phyloP scores from a whole-genome alignment of 2,797 vertebrate genomes.

The Nyctibius grandis region DNA sequence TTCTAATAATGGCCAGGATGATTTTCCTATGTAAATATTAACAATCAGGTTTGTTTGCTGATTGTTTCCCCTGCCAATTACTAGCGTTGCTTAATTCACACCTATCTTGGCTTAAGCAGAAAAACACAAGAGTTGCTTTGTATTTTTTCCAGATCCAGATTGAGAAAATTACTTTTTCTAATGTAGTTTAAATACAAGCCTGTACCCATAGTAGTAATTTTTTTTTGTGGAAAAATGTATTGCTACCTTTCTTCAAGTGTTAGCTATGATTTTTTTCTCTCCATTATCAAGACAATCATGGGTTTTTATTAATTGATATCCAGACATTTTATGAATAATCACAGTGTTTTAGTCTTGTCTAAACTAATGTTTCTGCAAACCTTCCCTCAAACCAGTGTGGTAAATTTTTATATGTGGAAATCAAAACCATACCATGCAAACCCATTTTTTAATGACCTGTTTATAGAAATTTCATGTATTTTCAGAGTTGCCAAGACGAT shows the following conservation, averaged over 20 bases:
- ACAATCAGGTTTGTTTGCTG: slow-evolving; percentile 21
- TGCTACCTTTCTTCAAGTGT: background rate
- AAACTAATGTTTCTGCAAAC: background rate
- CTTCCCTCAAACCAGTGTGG: background rate
- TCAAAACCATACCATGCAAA: background rate
- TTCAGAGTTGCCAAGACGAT: background rate
- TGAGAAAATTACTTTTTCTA: background rate
- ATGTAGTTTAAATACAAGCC: background rate
- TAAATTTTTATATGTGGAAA: background rate
- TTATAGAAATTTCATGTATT: background rate
- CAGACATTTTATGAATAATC: background rate
- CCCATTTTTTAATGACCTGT: background rate
- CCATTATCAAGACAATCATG: background rate
- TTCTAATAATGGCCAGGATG: slow-evolving; percentile 1
- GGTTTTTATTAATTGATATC: background rate
- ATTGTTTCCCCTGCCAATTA: background rate
- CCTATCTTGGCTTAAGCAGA: background rate
- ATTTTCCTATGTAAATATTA: slow-evolving; percentile 27
- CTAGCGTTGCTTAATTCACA: background rate
- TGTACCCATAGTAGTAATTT: background rate
- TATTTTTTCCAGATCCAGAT: background rate
- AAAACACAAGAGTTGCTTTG: background rate
- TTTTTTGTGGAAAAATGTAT: background rate
- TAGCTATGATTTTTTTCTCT: background rate
- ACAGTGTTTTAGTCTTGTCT: background rate